A percentile compares a stretch with the other conserved stretches of the same genome.
Conservation (phyloP, 1,140 invertebrate species). For the Brachionus calyciflorus region DNA sequence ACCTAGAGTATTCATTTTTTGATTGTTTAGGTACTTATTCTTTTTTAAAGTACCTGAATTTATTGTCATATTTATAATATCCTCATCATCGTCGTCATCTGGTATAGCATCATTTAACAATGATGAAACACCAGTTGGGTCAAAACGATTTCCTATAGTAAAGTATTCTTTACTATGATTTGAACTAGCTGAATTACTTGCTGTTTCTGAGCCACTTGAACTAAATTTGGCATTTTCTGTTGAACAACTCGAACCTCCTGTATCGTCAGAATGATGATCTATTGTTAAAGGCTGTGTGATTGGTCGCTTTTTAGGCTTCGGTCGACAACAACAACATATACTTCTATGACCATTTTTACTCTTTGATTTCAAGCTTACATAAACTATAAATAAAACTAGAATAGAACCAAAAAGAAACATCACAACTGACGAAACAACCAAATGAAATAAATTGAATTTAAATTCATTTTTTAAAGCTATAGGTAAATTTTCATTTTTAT, state of each 20-base stretch:
- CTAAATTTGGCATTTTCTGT: conserved; percentile 31
- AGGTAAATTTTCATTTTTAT: not conserved
- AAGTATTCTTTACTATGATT: conserved; percentile 40
- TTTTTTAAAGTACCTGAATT: conserved; percentile 17
- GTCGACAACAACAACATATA: not conserved
- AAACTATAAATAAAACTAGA: conserved; percentile 2
- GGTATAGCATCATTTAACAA: not conserved
- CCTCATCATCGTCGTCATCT: conserved; percentile 33
- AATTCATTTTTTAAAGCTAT: not conserved
- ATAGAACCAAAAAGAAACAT: not conserved
- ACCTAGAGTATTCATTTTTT: not conserved
- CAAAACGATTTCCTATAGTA: conserved; percentile 27
- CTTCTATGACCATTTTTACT: too few relatives aligned
- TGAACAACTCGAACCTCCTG: not conserved
- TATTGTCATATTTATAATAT: conserved; percentile 6
- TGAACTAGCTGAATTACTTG: not conserved
- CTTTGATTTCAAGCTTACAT: not conserved
- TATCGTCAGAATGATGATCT: conserved; percentile 2
- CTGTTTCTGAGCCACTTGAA: not conserved
- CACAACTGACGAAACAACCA: not conserved
- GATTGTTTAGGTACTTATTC: not conserved
- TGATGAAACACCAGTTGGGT: conserved; percentile 22
- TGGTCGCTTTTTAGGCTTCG: not conserved
- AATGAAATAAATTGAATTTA: conserved; percentile 8
- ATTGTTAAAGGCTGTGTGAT: not conserved